Evolutionary conservation across 2,797 vertebrate species (phyloP).

Genomic region (Clamator glandarius): DNA sequence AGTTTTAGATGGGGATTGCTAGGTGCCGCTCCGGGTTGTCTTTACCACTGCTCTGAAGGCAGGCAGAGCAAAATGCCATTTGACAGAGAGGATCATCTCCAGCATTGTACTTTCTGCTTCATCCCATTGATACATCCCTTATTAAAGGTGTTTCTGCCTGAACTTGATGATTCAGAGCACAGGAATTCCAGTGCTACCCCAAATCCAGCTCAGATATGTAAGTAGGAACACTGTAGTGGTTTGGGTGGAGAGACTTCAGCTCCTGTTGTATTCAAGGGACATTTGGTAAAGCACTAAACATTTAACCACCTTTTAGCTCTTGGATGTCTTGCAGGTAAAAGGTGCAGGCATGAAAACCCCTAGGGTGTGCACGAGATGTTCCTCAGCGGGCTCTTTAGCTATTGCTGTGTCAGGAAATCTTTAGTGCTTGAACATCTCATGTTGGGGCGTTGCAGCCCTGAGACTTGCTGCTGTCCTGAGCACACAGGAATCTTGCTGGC

Average conservation of each 20-base stretch:
- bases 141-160: rapidly evolving
- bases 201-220: background rate
- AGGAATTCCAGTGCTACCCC: background rate
- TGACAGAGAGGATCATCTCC: background rate
- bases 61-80: rapidly evolving
- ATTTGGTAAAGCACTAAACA: background rate
- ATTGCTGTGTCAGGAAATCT: too few relatives aligned
- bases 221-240: background rate
- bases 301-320: background rate
- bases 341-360: too few relatives aligned
- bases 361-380: too few relatives aligned
- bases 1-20: background rate
- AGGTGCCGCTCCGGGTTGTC: background rate
- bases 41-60: background rate
- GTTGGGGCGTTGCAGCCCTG: too few relatives aligned
- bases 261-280: background rate
- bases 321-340: too few relatives aligned
- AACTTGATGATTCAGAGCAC: background rate
- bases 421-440: too few relatives aligned
- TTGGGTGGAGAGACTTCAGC: background rate
- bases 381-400: too few relatives aligned
- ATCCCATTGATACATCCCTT: rapidly evolving
- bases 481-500: too few relatives aligned
- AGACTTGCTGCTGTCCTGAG: too few relatives aligned
- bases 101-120: background rate